Evolutionary conservation across 2,888 invertebrate species (phyloP).

Genomic region (Melinopterus prodromus): DNA sequence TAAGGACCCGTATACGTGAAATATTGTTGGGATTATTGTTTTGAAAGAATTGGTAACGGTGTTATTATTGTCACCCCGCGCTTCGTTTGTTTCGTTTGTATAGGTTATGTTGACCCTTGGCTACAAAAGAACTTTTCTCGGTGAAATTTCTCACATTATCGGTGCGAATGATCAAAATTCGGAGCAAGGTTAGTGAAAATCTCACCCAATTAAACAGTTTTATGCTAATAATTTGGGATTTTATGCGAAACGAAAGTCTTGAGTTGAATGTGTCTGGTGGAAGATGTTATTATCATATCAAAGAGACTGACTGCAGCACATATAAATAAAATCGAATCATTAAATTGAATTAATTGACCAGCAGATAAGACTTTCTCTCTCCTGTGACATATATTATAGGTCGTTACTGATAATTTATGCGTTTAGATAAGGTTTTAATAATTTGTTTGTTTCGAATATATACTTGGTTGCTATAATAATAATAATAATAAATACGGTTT

Average conservation of each 20-base stretch:
- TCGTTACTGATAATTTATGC: conserved; percentile 23
- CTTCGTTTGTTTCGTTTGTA: conserved; percentile 15
- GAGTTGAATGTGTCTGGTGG: background rate
- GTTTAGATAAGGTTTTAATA: conserved; percentile 8
- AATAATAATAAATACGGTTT: background rate
- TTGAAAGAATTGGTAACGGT: background rate
- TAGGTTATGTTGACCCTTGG: conserved; percentile 21
- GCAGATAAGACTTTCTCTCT: conserved; percentile 22
- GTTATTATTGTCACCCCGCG: conserved; percentile 10
- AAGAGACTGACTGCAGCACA: background rate
- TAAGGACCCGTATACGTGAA: background rate
- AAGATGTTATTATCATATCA: background rate
- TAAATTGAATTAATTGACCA: conserved; percentile 19
- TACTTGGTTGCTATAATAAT: background rate
- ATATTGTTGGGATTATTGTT: background rate
- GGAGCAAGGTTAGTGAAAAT: background rate
- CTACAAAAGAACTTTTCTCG: conserved; percentile 16
- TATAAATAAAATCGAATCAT: conserved; percentile 10
- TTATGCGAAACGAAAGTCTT: background rate
- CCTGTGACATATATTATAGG: conserved; percentile 12
- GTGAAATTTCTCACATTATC: background rate
- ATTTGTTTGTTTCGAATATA: background rate
- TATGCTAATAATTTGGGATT: conserved; percentile 6
- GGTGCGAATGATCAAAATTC: background rate
- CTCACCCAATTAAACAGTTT: background rate